These are phyloP conservation scores for Sesia bembeciformis DNA, from an alignment of 2,888 invertebrate genomes.

Conservation along the genomic window DNA sequence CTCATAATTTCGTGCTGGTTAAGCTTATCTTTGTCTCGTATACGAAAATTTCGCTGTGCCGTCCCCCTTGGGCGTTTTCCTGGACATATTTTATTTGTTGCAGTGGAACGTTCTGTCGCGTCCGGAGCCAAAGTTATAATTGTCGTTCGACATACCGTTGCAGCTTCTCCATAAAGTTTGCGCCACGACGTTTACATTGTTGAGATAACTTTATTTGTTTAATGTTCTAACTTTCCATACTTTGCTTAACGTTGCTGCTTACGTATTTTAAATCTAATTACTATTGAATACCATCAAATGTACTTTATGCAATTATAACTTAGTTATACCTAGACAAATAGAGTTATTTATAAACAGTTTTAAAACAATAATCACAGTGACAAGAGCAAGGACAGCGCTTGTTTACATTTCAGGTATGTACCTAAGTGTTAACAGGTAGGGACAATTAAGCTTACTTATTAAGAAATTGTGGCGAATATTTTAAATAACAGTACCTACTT, in stretches of 20 bases:
- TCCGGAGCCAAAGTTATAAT: slow-evolving; percentile 70
- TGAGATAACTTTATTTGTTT: slow-evolving; percentile 61
- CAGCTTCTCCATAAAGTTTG: slow-evolving; percentile 65
- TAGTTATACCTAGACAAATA: too few species aligned
- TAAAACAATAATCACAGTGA: too few species aligned
- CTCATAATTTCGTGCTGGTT: slow-evolving; percentile 75
- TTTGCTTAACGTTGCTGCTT: slow-evolving; percentile 1
- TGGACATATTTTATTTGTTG: slow-evolving; percentile 71
- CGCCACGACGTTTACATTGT: slow-evolving; percentile 56
- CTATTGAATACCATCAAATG: background rate
- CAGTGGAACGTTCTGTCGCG: slow-evolving; percentile 55
- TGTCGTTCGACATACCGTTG: slow-evolving; percentile 70
- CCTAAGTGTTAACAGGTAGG: too few species aligned
- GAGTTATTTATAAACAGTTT: too few species aligned
- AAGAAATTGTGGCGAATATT: background rate
- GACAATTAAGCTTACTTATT: too few species aligned
- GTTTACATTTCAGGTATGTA: too few species aligned
- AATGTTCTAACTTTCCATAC: slow-evolving; percentile 49
- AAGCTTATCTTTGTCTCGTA: slow-evolving; percentile 74
- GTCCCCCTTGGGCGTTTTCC: slow-evolving; percentile 62
- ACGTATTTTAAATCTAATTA: background rate
- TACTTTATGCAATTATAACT: too few species aligned
- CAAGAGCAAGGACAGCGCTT: too few species aligned
- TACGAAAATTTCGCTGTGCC: slow-evolving; percentile 63
- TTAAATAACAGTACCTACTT: slow-evolving; percentile 13